phyloP scores from a whole-genome alignment of 2,797 vertebrate species.

The Microchirus variegatus region DNA sequence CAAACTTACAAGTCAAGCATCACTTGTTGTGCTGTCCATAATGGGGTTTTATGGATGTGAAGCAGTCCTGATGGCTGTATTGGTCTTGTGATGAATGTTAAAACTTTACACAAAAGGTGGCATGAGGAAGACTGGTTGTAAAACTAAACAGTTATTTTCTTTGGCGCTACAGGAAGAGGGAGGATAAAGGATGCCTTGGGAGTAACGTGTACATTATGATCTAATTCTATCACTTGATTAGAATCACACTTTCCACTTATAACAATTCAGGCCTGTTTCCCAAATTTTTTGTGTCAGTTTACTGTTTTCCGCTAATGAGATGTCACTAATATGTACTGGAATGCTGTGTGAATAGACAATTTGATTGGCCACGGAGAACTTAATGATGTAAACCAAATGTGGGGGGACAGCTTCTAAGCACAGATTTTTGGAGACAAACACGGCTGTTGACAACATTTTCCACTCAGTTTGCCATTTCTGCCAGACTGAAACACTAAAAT shows the following conservation, averaged over 20 bases:
- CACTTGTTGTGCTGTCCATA: slow-evolving; percentile 74
- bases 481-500: slow-evolving; percentile 76
- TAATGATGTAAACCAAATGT: slow-evolving; percentile 86
- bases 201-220: slow-evolving; percentile 55
- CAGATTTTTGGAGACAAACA: slow-evolving; percentile 77
- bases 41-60: slow-evolving; percentile 73
- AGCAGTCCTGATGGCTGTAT: slow-evolving; percentile 62
- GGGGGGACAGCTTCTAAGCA: slow-evolving; percentile 79
- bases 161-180: slow-evolving; percentile 37
- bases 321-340: slow-evolving; percentile 86
- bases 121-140: slow-evolving; percentile 29
- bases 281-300: slow-evolving; percentile 81
- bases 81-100: slow-evolving; percentile 61
- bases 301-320: slow-evolving; percentile 85
- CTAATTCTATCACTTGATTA: slow-evolving; percentile 68
- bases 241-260: slow-evolving; percentile 74
- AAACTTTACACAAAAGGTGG: slow-evolving; percentile 58
- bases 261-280: slow-evolving; percentile 76
- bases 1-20: slow-evolving; percentile 79
- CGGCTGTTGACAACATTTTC: slow-evolving; percentile 82
- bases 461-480: slow-evolving; percentile 75
- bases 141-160: slow-evolving; percentile 37
- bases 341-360: slow-evolving; percentile 81
- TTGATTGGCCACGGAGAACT: slow-evolving; percentile 81
- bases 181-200: slow-evolving; percentile 28